phyloP scores from a whole-genome alignment of 2,888 invertebrate genomes.

The Aromia moschata region DNA sequence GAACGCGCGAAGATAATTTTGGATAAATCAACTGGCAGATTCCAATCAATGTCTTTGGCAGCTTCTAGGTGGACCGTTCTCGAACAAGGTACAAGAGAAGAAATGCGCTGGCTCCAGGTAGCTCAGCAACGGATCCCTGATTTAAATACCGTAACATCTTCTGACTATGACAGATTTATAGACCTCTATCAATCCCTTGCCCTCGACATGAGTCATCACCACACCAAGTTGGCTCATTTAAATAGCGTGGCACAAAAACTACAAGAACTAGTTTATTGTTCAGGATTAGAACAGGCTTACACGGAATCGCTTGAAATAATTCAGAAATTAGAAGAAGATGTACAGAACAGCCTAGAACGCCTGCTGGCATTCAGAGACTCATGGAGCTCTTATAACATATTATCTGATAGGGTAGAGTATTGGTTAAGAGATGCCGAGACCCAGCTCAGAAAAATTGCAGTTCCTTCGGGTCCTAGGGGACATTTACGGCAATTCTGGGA shows the following conservation, averaged over 20 bases:
- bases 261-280: slow-evolving; percentile 78
- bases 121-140: slow-evolving; percentile 87
- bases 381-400: slow-evolving; percentile 78
- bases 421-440: slow-evolving; percentile 81
- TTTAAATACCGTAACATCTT: slow-evolving; percentile 80
- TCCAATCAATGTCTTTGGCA: slow-evolving; percentile 85
- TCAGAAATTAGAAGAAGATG: slow-evolving; percentile 77
- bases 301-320: slow-evolving; percentile 77
- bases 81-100: slow-evolving; percentile 84
- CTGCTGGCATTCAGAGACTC: slow-evolving; percentile 80
- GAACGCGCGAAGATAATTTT: slow-evolving; percentile 78
- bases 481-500: slow-evolving; percentile 89
- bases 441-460: slow-evolving; percentile 72
- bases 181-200: slow-evolving; percentile 83
- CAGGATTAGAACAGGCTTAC: slow-evolving; percentile 78
- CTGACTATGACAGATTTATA: slow-evolving; percentile 86
- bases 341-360: slow-evolving; percentile 76
- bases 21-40: slow-evolving; percentile 82
- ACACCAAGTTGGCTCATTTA: slow-evolving; percentile 79
- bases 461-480: slow-evolving; percentile 71
- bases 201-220: slow-evolving; percentile 81
- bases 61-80: slow-evolving; percentile 85
- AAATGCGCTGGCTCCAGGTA: slow-evolving; percentile 83
- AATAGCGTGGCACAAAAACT: slow-evolving; percentile 77
- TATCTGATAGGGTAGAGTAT: slow-evolving; percentile 77